phyloP scores from a whole-genome alignment of 2,797 vertebrate genomes.

The Prionace glauca region DNA sequence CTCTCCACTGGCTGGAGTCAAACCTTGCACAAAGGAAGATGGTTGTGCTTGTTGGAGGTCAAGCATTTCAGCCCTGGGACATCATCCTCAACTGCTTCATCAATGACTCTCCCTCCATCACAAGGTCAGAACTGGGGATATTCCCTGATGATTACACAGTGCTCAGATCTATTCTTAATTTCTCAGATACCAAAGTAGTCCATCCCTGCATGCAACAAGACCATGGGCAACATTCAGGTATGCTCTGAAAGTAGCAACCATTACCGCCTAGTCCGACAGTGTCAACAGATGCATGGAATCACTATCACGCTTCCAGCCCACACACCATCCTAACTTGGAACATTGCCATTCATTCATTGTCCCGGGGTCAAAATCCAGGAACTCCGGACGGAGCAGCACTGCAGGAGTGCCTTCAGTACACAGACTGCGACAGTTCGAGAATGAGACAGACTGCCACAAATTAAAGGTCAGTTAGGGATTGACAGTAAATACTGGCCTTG shows the following conservation, averaged over 20 bases:
- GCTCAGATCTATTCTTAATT: neutral
- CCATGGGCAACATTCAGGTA: neutral
- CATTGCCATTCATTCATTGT: neutral
- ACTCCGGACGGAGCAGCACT: neutral
- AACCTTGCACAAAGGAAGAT: neutral
- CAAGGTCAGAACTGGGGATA: neutral
- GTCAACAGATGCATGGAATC: neutral
- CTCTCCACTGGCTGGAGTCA: neutral
- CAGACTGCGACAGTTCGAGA: neutral
- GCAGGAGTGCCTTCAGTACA: neutral
- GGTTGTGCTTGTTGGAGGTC: neutral
- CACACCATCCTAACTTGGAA: too few relatives aligned
- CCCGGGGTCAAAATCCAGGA: neutral
- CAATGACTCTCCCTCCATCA: neutral
- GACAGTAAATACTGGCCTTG: neutral
- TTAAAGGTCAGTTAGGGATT: neutral
- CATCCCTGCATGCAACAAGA: neutral
- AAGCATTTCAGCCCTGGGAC: neutral
- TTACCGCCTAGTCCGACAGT: neutral
- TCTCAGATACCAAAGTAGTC: neutral
- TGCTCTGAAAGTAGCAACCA: too few relatives aligned
- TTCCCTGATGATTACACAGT: neutral
- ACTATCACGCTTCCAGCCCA: neutral
- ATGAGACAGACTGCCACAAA: neutral
- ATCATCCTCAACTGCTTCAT: neutral